phyloP scores from a whole-genome alignment of 2,113 vertebrate genomes.

The Malurus alboscapulatus region DNA sequence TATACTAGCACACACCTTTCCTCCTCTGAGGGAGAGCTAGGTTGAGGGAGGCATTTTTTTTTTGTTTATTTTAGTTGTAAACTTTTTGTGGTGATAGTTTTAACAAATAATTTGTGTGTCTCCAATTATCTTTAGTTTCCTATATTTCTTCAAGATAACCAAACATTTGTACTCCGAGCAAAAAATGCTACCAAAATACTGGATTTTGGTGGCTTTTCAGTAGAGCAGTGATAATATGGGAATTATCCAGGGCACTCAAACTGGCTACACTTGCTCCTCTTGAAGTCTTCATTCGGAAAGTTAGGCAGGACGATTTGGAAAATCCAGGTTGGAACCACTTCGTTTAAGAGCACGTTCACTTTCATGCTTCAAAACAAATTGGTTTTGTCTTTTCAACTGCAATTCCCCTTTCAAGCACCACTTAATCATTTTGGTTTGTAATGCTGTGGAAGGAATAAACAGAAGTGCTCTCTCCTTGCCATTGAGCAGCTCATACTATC shows the following conservation, averaged over 20 bases:
- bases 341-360: not conserved
- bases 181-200: not conserved
- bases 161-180: not conserved
- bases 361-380: not conserved
- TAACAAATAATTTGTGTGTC: not conserved
- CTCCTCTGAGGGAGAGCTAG: not conserved
- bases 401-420: not conserved
- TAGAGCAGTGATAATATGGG: not conserved
- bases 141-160: not conserved
- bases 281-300: not conserved
- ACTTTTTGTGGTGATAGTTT: not conserved
- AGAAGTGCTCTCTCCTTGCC: not conserved
- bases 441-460: not conserved
- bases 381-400: not conserved
- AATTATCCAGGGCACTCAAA: not conserved
- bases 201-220: not conserved
- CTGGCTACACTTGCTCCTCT: not conserved
- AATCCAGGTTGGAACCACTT: not conserved
- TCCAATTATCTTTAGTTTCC: not conserved
- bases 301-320: not conserved
- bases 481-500: not conserved
- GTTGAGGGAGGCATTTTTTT: not conserved
- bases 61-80: not conserved
- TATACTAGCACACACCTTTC: not conserved
- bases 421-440: not conserved